Percentiles rank a stretch among this genome's conserved stretches.
phyloP scores from a whole-genome alignment of 2,888 invertebrate species.

The Leptinotarsa peninsularis region DNA sequence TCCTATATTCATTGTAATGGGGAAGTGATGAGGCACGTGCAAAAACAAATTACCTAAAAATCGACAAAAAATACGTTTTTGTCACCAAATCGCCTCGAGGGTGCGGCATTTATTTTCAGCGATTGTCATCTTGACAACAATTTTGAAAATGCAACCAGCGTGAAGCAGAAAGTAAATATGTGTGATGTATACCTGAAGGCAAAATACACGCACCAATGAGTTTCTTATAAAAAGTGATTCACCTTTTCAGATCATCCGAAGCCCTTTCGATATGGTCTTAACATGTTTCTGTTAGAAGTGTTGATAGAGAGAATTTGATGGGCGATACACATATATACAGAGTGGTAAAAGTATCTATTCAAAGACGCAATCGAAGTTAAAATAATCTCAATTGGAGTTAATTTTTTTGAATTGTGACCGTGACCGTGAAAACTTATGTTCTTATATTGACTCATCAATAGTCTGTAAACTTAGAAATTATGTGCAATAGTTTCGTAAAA shows the following conservation, averaged over 20 bases:
- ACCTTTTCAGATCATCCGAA: slow-evolving; percentile 25
- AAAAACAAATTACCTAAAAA: slow-evolving; percentile 35
- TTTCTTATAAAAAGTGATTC: slow-evolving; percentile 31
- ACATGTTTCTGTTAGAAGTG: slow-evolving; percentile 7
- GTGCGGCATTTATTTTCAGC: slow-evolving; percentile 33
- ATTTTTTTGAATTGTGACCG: too few relatives aligned
- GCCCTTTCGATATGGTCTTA: neutral
- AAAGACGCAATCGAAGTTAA: neutral
- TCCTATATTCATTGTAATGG: neutral
- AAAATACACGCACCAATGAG: slow-evolving; percentile 34
- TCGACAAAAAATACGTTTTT: slow-evolving; percentile 35
- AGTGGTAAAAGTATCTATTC: neutral
- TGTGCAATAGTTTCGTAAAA: too few relatives aligned
- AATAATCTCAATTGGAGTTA: too few relatives aligned
- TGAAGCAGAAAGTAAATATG: slow-evolving; percentile 49
- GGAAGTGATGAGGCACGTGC: slow-evolving; percentile 34
- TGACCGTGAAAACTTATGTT: too few relatives aligned
- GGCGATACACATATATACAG: too few relatives aligned
- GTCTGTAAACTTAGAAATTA: too few relatives aligned
- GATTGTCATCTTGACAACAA: slow-evolving; percentile 51
- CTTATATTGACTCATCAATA: too few relatives aligned
- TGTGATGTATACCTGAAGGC: slow-evolving; percentile 42
- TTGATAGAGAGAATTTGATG: neutral
- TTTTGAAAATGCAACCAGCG: slow-evolving; percentile 47
- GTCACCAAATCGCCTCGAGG: slow-evolving; percentile 28